Evolutionary conservation across 2,888 invertebrate genomes (phyloP), one percentile per base, ranked within the genome.

Genomic region (Gibbula magus): DNA sequence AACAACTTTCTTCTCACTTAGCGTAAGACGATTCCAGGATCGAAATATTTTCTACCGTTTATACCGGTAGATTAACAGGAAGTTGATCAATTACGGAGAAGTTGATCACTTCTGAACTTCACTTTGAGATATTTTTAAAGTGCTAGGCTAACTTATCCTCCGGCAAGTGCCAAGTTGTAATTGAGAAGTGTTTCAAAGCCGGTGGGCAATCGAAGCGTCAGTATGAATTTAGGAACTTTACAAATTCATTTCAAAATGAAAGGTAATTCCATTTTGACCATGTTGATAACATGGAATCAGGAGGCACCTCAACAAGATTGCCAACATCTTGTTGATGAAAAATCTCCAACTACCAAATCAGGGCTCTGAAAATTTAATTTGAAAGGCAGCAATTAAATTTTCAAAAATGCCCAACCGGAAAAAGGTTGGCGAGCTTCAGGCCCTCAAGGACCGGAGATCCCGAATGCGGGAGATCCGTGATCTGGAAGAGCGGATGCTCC

Each of bases 401-500:
- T 74, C 51, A 7, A 74, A 74, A 74, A 82, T 85, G 82, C 78
- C 84, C 52, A 78, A 85, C 74, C 82, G 83, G 66, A 83, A 84
- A 80, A 85, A 85, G 81, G 85, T 87, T 56, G 83, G 82, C 22
- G 82, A 84, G 67, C 76, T 86, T 51, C 56, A 77, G 66, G 74
- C 74, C 22, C 80, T 88, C 35, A 89, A 90, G 79, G 86, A 87
- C 25, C 82, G 84, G 53, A 81, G 86, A 13, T 83, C 87, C 66
- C 82, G 86, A 52, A 81, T 86, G 70, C 85, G 89, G 74, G 89
- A 89, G 67, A 84, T 89, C 22, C 83, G 86, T 29, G 87, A 89
- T 78, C 87, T 89, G 32, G 88, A 90, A 75, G 89, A 90, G 67
- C 85, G 89, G 18, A 87, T 89, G 82, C 79, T 89, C 10, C 82